These are phyloP conservation scores for Riptortus pedestris DNA, from an alignment of 1,140 invertebrate species.

Conservation along the genomic window DNA sequence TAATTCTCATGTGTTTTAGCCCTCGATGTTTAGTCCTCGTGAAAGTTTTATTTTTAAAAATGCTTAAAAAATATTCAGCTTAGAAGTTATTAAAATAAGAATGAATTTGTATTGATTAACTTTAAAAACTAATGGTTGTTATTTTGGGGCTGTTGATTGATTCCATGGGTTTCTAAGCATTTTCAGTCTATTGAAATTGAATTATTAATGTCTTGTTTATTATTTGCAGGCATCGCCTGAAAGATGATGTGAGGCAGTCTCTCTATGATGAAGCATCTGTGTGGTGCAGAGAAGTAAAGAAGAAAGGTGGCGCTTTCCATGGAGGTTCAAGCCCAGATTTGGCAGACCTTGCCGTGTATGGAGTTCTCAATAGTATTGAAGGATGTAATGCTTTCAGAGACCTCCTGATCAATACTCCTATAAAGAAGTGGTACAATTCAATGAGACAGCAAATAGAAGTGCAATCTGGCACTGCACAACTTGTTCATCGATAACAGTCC, in stretches of 20 bases:
- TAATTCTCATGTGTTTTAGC: too few species aligned
- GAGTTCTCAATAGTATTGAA: conserved; percentile 87
- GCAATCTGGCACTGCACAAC: neutral
- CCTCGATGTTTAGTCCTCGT: too few species aligned
- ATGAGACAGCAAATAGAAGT: neutral
- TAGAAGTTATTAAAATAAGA: too few species aligned
- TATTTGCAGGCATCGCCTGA: conserved; percentile 60
- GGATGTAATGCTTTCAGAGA: conserved; percentile 88
- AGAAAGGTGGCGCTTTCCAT: conserved; percentile 60
- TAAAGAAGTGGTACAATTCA: conserved; percentile 45
- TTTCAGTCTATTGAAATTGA: too few species aligned
- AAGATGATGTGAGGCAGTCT: conserved; percentile 78
- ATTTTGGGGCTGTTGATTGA: neutral
- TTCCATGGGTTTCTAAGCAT: too few species aligned
- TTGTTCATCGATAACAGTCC: neutral
- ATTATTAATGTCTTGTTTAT: neutral
- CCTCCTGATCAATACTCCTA: conserved; percentile 57
- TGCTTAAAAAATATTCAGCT: too few species aligned
- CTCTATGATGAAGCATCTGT: conserved; percentile 79
- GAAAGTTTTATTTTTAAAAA: too few species aligned
- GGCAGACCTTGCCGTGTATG: conserved; percentile 88
- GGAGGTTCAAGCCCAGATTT: conserved; percentile 81
- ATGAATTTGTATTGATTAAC: too few species aligned
- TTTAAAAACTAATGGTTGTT: neutral
- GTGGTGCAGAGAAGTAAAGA: conserved; percentile 64